Percentiles rank a stretch among this genome's conserved stretches.
Evolutionary conservation across 2,113 vertebrate species (phyloP).

Genomic region (Lutjanus erythropterus): DNA sequence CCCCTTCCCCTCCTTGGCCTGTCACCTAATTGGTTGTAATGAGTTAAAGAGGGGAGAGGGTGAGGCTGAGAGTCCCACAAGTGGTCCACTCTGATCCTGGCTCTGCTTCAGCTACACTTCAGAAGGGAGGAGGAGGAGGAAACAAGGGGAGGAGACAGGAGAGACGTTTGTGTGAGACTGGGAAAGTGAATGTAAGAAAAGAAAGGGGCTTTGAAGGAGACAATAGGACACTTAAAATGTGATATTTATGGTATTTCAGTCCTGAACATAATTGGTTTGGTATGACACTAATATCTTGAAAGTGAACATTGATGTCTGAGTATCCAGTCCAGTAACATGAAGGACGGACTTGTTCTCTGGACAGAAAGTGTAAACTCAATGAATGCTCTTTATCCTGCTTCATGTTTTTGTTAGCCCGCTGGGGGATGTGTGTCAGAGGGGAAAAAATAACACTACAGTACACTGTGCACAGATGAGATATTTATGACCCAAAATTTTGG

Average conservation of each 20-base stretch:
- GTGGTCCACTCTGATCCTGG: conserved; percentile 54
- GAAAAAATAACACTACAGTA: conserved; percentile 18
- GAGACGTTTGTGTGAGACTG: background rate
- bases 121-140: conserved; percentile 5
- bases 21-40: conserved; percentile 72
- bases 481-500: conserved; percentile 18
- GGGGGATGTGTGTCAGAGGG: conserved; percentile 51
- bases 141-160: background rate
- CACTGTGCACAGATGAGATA: conserved; percentile 32
- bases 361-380: conserved; percentile 29
- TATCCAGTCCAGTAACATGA: background rate
- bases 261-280: background rate
- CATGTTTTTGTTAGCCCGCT: conserved; percentile 34
- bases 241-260: background rate
- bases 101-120: conserved; percentile 22
- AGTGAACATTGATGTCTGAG: conserved; percentile 9
- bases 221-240: background rate
- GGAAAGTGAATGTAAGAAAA: background rate
- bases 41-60: conserved; percentile 68
- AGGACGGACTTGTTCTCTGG: conserved; percentile 15
- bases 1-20: conserved; percentile 40
- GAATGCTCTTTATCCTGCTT: conserved; percentile 37
- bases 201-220: too few relatives aligned
- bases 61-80: conserved; percentile 54
- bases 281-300: background rate